Conservation (phyloP, 1,140 invertebrate genomes). For the Eupeodes corollae region DNA sequence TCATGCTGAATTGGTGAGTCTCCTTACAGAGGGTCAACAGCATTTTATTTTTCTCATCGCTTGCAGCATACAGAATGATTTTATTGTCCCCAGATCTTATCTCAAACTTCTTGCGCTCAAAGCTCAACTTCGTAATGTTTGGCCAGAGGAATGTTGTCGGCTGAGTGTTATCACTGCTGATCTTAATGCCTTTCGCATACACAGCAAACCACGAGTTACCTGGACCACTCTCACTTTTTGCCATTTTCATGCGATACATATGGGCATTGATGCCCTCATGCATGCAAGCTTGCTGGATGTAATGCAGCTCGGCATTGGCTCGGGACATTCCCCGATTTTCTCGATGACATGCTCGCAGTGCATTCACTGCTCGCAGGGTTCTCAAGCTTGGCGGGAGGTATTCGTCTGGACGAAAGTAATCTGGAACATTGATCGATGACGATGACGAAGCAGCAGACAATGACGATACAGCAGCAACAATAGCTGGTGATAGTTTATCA, state of each 20-base stretch:
- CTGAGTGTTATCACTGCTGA: constrained; percentile 58
- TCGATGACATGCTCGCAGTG: constrained; percentile 47
- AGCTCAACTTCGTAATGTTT: constrained; percentile 84
- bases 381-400: constrained; percentile 52
- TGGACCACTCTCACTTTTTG: constrained; percentile 64
- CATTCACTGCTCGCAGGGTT: constrained; percentile 46
- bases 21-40: constrained; percentile 77
- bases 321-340: constrained; percentile 64
- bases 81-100: constrained; percentile 80
- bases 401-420: constrained; percentile 72
- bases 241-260: constrained; percentile 73
- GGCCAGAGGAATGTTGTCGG: constrained; percentile 78
- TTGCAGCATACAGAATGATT: constrained; percentile 77
- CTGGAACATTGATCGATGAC: constrained; percentile 37
- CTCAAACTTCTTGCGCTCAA: constrained; percentile 95
- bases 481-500: no score
- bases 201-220: constrained; percentile 68
- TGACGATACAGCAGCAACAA: background rate
- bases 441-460: background rate
- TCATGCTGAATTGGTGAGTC: constrained; percentile 91
- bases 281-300: constrained; percentile 78
- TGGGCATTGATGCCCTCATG: constrained; percentile 87
- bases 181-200: constrained; percentile 74
- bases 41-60: constrained; percentile 85
- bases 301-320: constrained; percentile 69